Percentiles rank a stretch among this genome's conserved stretches.
Conservation (phyloP, 2,888 invertebrate species). For the Dicyrtoma fusca region DNA sequence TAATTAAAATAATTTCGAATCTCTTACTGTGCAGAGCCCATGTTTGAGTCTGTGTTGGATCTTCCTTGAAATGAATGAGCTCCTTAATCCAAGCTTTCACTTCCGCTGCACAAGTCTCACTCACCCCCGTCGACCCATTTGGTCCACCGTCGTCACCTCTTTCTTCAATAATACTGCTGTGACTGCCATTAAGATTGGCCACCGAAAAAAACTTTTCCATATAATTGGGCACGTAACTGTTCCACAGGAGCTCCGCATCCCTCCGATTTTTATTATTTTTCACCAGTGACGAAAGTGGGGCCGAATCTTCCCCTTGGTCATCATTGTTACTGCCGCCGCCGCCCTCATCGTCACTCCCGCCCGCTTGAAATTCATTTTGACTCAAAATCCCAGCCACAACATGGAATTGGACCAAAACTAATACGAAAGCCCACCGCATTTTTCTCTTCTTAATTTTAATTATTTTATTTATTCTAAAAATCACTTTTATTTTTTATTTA, state of each 20-base stretch:
- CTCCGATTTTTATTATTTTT: not conserved
- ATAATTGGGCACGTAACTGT: slow-evolving; percentile 17
- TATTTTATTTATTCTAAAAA: no score
- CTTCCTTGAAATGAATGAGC: not conserved
- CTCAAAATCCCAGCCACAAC: no score
- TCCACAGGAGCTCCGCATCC: slow-evolving; percentile 17
- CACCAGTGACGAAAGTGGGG: no score
- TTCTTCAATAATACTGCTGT: not conserved
- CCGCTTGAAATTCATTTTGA: no score
- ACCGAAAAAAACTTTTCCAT: slow-evolving; percentile 13
- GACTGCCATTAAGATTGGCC: not conserved
- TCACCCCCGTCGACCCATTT: not conserved
- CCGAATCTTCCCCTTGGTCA: no score
- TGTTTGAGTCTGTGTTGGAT: slow-evolving; percentile 17
- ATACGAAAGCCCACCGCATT: no score
- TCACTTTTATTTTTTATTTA: no score
- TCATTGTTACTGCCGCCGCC: no score
- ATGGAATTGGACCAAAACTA: no score
- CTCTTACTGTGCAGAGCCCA: slow-evolving; percentile 38
- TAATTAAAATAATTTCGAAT: not conserved
- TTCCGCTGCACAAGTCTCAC: slow-evolving; percentile 1
- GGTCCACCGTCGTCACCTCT: no score
- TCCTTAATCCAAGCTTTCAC: slow-evolving; percentile 22
- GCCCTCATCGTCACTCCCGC: no score
- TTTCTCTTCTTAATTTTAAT: no score